Percentiles rank a stretch among this genome's conserved stretches.
Evolutionary conservation across 2,797 vertebrate species (phyloP).

Genomic region (Coregonus sp.): DNA sequence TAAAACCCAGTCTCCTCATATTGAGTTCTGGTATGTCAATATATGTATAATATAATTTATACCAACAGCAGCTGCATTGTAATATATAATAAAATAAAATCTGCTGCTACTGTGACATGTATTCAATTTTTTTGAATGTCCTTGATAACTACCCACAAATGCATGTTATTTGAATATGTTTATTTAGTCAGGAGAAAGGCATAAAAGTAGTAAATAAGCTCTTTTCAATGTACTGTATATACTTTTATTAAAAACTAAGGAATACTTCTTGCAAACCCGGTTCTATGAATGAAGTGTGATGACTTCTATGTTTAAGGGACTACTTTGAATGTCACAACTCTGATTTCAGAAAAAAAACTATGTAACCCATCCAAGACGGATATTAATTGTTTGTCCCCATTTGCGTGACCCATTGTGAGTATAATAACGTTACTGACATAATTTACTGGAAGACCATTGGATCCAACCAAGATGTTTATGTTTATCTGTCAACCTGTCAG

Average conservation of each 20-base stretch:
- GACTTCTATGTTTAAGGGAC: constrained; percentile 7
- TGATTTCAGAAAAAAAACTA: constrained; percentile 39
- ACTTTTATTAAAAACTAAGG: constrained; percentile 48
- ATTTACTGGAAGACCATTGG: constrained; percentile 41
- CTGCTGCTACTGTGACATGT: constrained; percentile 10
- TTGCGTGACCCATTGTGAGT: constrained; percentile 72
- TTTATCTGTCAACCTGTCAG: constrained; percentile 60
- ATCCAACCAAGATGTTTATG: constrained; percentile 58
- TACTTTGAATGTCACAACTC: neutral
- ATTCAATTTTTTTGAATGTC: constrained; percentile 11
- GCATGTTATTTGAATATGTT: constrained; percentile 47
- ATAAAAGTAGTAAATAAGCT: neutral
- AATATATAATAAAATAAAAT: constrained; percentile 12
- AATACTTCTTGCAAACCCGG: neutral
- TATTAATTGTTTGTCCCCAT: constrained; percentile 58
- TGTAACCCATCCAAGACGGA: constrained; percentile 40
- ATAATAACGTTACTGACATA: constrained; percentile 53
- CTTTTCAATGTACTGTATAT: constrained; percentile 34
- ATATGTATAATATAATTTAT: constrained; percentile 6
- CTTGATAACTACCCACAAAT: neutral
- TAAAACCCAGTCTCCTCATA: constrained; percentile 24
- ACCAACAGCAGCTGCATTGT: neutral
- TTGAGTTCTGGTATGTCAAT: constrained; percentile 30
- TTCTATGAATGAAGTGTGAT: constrained; percentile 3
- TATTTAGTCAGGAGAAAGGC: constrained; percentile 6